Percentiles rank a stretch among this genome's conserved stretches.
These are phyloP conservation scores for Gallinago media DNA, from an alignment of 2,113 vertebrate species.

Conservation along the genomic window DNA sequence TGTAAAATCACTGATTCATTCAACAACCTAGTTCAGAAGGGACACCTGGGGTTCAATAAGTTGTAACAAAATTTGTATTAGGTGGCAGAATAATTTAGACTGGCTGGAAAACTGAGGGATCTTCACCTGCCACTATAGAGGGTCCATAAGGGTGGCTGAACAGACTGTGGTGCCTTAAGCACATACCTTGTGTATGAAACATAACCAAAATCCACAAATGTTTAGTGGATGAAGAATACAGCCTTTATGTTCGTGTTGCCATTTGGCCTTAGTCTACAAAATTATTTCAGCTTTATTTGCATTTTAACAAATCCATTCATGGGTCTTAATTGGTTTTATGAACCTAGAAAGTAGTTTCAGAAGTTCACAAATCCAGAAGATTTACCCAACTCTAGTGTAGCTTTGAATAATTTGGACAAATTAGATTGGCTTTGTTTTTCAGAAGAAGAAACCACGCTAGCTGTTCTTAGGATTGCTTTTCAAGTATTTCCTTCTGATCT, in stretches of 20 bases:
- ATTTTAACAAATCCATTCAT: background rate
- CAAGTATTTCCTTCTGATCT: conserved; percentile 70
- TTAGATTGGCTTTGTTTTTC: background rate
- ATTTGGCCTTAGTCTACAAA: background rate
- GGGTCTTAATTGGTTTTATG: background rate
- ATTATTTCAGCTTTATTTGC: background rate
- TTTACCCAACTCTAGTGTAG: background rate
- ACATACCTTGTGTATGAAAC: background rate
- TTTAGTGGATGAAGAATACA: background rate
- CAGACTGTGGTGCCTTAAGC: background rate
- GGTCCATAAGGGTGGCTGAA: background rate
- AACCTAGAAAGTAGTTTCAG: background rate
- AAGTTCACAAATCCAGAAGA: background rate
- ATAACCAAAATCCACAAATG: background rate
- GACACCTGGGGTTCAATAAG: background rate
- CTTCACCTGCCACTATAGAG: background rate
- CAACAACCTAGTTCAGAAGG: background rate
- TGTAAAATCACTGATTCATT: background rate
- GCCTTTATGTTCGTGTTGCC: background rate
- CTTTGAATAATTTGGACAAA: conserved; percentile 35
- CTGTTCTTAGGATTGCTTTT: conserved; percentile 26
- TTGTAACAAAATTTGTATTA: background rate
- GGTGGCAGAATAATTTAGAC: background rate
- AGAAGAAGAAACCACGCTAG: background rate
- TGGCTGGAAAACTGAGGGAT: background rate